phyloP scores from a whole-genome alignment of 2,113 vertebrate genomes.

The Ammospiza nelsoni region DNA sequence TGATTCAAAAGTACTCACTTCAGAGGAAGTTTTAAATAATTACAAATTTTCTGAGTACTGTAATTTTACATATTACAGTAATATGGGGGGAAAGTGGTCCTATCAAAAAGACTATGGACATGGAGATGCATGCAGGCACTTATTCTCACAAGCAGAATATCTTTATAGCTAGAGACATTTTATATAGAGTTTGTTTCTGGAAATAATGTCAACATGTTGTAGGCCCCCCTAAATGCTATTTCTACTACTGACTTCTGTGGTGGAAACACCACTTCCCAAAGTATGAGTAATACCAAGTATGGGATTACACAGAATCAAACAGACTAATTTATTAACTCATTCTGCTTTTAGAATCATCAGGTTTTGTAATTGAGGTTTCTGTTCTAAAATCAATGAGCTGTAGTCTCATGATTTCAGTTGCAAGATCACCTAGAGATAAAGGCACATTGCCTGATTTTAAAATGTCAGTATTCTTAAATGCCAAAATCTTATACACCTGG shows the following conservation, averaged over 20 bases:
- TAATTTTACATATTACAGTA: not conserved
- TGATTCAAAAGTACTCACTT: slow-evolving; percentile 12
- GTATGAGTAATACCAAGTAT: not conserved
- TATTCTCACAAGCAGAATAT: not conserved
- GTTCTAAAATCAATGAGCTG: not conserved
- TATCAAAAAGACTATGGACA: not conserved
- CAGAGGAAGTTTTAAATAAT: not conserved
- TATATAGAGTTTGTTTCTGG: not conserved
- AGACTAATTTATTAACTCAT: not conserved
- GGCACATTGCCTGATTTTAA: not conserved
- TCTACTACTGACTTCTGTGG: not conserved
- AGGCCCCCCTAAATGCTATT: not conserved
- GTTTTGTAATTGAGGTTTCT: not conserved
- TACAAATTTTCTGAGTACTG: not conserved
- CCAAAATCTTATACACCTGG: not conserved
- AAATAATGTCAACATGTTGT: not conserved
- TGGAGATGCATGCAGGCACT: not conserved
- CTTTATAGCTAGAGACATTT: not conserved
- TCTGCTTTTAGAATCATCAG: not conserved
- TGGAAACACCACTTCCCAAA: not conserved
- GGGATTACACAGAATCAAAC: not conserved
- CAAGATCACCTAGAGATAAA: not conserved
- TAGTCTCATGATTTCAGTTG: not conserved
- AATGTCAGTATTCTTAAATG: not conserved
- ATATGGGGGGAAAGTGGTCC: not conserved